These are phyloP conservation scores for Leptopilina syphax DNA, from an alignment of 2,888 invertebrate genomes.

Conservation along the genomic window DNA sequence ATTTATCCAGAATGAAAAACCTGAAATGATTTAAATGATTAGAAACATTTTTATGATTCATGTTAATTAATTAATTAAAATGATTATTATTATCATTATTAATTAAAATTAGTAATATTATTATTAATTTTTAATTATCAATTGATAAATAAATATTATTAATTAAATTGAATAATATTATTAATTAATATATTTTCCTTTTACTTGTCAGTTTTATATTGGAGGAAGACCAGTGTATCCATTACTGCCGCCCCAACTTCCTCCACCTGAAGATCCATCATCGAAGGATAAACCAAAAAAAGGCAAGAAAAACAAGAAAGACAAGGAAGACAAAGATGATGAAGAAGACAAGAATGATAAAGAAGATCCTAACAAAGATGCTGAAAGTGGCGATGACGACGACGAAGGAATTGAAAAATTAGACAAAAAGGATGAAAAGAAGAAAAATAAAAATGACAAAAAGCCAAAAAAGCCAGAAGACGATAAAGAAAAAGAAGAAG, in stretches of 20 bases:
- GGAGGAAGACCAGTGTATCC: slow-evolving; percentile 23
- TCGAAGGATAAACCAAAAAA: background rate
- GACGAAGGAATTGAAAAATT: slow-evolving; percentile 14
- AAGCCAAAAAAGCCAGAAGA: slow-evolving; percentile 3
- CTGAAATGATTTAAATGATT: no score
- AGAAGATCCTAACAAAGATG: background rate
- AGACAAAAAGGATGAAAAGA: slow-evolving; percentile 5
- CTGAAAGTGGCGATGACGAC: background rate
- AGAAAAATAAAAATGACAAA: background rate
- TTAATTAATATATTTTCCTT: background rate
- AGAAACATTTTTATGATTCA: background rate
- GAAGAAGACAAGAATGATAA: background rate
- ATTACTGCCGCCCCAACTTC: background rate
- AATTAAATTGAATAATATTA: background rate
- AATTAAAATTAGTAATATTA: background rate
- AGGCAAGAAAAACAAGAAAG: background rate
- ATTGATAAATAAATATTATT: background rate
- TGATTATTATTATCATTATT: background rate
- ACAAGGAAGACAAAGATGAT: background rate
- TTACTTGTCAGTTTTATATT: slow-evolving; percentile 5
- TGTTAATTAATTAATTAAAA: background rate
- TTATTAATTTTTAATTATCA: background rate
- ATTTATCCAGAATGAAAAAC: no score
- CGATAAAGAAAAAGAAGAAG: background rate
- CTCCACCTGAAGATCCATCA: slow-evolving; percentile 14